Evolutionary conservation across 1,140 invertebrate species (phyloP).

Genomic region (Calosoma granatense): DNA sequence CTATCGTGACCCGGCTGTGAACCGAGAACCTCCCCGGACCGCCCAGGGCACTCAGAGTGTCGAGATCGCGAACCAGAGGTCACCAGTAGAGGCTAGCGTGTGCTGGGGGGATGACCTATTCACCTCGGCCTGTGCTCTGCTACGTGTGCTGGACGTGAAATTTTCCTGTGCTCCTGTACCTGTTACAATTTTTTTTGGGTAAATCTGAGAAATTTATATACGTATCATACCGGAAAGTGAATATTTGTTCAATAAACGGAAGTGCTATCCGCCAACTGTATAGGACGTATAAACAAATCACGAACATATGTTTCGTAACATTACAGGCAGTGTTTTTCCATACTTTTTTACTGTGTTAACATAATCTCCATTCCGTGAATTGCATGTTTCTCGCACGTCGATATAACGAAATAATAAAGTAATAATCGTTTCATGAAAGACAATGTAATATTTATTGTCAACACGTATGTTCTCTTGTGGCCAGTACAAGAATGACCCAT

Average conservation of each 20-base stretch:
- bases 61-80: slow-evolving; percentile 33
- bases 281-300: not conserved
- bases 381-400: too few relatives aligned
- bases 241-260: not conserved
- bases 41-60: slow-evolving; percentile 34
- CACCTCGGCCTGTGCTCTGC: slow-evolving; percentile 29
- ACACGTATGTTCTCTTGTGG: too few relatives aligned
- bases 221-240: not conserved
- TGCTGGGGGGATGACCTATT: slow-evolving; percentile 34
- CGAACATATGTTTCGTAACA: not conserved
- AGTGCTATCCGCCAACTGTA: not conserved
- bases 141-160: slow-evolving; percentile 24
- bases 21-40: slow-evolving; percentile 32
- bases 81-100: slow-evolving; percentile 36
- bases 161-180: not conserved
- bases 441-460: too few relatives aligned
- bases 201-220: not conserved
- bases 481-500: too few relatives aligned
- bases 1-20: slow-evolving; percentile 34
- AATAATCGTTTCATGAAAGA: too few relatives aligned
- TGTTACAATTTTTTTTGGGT: not conserved
- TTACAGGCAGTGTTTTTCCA: not conserved
- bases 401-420: too few relatives aligned
- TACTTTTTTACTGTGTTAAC: too few relatives aligned
- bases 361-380: too few relatives aligned